Conservation (phyloP, 2,797 vertebrate genomes). For the Phalloptychus januarius region DNA sequence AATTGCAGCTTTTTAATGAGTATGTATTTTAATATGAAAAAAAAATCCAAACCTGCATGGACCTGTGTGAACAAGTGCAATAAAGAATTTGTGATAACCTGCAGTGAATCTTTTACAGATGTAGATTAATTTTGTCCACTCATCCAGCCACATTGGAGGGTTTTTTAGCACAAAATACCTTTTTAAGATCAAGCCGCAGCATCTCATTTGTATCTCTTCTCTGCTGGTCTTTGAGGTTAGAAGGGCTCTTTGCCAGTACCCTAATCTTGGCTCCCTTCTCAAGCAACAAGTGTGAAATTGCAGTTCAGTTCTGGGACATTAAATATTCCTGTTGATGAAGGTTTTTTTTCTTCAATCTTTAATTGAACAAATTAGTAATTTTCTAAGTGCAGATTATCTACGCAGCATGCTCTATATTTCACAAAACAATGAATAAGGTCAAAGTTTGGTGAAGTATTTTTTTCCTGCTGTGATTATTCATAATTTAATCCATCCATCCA, state of each 20-base stretch:
- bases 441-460: slow-evolving; percentile 6
- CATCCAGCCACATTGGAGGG: no score
- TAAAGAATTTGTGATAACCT: neutral
- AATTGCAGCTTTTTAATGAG: neutral
- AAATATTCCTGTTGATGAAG: neutral
- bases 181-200: neutral
- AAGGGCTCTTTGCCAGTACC: neutral
- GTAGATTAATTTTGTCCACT: neutral
- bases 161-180: no score
- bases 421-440: neutral
- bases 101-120: neutral
- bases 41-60: neutral
- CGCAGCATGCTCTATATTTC: neutral
- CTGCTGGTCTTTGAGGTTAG: neutral
- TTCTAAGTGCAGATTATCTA: neutral
- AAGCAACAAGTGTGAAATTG: neutral
- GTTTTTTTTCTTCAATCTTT: neutral
- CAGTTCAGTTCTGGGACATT: neutral
- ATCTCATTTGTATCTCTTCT: neutral
- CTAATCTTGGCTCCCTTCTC: neutral
- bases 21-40: neutral
- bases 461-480: slow-evolving; percentile 61
- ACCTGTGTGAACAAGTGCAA: neutral
- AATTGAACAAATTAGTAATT: neutral
- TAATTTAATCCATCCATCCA: slow-evolving; percentile 61